Conservation (phyloP, 2,888 invertebrate genomes). For the Zootermopsis nevadensis region DNA sequence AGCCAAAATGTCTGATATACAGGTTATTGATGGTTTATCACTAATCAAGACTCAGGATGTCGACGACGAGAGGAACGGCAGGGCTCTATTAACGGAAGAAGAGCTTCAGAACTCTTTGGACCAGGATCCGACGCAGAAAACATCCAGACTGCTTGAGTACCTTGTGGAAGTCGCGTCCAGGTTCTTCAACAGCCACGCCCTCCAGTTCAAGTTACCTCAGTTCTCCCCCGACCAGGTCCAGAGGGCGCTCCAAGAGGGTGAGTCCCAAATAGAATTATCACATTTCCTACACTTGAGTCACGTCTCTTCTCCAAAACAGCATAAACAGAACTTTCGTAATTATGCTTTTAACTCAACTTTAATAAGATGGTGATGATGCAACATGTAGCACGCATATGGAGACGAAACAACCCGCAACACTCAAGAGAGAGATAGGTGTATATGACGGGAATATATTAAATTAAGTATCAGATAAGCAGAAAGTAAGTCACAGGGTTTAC, state of each 20-base stretch:
- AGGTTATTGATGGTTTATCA: conserved; percentile 69
- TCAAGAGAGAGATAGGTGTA: no score
- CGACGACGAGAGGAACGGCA: conserved; percentile 55
- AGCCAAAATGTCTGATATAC: conserved; percentile 68
- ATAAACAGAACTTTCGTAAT: no score
- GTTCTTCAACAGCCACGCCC: conserved; percentile 70
- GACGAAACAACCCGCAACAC: no score
- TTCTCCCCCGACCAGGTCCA: conserved; percentile 74
- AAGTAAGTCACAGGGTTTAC: no score
- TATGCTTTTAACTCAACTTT: no score
- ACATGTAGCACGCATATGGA: no score
- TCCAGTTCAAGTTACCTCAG: conserved; percentile 78
- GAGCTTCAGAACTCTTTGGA: conserved; percentile 67
- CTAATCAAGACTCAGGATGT: conserved; percentile 63
- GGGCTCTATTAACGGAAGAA: conserved; percentile 60
- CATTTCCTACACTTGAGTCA: no score
- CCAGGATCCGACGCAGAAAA: conserved; percentile 65
- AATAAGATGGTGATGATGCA: no score
- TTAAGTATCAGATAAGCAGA: no score
- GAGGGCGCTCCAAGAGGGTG: conserved; percentile 76
- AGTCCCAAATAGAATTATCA: conserved; percentile 19
- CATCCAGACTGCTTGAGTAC: conserved; percentile 68
- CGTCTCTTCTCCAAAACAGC: no score
- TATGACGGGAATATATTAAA: no score
- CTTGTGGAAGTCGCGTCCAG: conserved; percentile 68